Base-by-base conservation (phyloP, 2,888 invertebrate genomes). In the Nomada ruficornis region DNA sequence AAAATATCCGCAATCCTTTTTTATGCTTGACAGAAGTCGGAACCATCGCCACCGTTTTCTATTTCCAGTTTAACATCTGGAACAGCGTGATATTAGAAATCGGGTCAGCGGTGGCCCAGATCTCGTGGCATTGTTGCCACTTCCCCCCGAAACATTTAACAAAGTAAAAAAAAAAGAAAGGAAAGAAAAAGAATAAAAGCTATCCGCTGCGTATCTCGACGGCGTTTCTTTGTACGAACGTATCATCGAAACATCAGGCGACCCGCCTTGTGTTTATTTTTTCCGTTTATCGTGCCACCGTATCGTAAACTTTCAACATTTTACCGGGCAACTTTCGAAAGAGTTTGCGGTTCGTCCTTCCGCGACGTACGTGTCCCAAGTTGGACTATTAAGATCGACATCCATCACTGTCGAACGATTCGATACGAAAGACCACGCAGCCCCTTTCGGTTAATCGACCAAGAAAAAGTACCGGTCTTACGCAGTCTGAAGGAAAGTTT, bases 381-480 rank as follows among this genome's bases (percentile, higher is more conserved):
- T 75, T 23, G 62, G 88, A 91, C 90, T 91, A 90, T 91, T 91
- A 90, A 89, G 90, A 90, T 89, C 86, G 86, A 85, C 89, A 91
- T 91, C 90, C 84, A 91, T 92, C 91, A 91, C 86, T 90, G 91
- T 91, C 76, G 84, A 71, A 84, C 73, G 62, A 73, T 77, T 72
- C 80, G 83, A 80, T 82, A 65, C 80, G 60, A 29, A 60, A 60
- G 50, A 55, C 81, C 74, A 42, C 65, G 54, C 79, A 64, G 29
- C 44, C 59, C 18, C 54, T 44, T 36, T 15, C 64, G 55, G 75
- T 80, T 82, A 82, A 82, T 82, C 81, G 81, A 75, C 65, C 70
- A 67, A 71, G 75, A 82, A 82, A 75, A 82, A 80, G 29, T 70
- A 70, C 42, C 60, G 47, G 57, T 26, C 69, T 50, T 50, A 64